These are phyloP conservation scores for Tryphoninae sp. DNA, from an alignment of 2,888 invertebrate species.

Conservation along the genomic window DNA sequence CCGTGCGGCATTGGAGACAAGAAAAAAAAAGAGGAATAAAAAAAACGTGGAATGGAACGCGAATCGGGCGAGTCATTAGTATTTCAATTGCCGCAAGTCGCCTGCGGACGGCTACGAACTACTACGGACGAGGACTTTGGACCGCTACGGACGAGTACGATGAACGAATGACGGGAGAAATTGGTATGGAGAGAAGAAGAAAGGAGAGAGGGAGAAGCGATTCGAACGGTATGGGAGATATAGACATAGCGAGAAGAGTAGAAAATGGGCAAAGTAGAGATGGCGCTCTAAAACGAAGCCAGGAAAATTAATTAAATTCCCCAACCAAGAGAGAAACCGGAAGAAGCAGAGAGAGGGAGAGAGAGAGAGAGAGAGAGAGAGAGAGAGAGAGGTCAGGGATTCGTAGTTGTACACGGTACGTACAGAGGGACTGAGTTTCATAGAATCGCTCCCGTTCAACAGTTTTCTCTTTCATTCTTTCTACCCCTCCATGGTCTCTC, in stretches of 20 bases:
- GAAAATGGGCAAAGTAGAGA: constrained; percentile 53
- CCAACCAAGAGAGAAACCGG: constrained; percentile 33
- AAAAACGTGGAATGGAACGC: constrained; percentile 17
- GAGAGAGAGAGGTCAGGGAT: constrained; percentile 7
- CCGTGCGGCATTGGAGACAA: constrained; percentile 55
- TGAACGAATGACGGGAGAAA: constrained; percentile 36
- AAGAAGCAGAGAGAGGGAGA: not conserved
- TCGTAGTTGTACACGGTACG: constrained; percentile 18
- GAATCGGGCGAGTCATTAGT: constrained; percentile 58
- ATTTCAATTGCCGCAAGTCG: constrained; percentile 58
- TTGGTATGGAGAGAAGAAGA: constrained; percentile 46
- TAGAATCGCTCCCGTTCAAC: constrained; percentile 5
- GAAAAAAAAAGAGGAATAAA: constrained; percentile 45
- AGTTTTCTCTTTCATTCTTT: not conserved
- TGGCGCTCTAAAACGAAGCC: constrained; percentile 59
- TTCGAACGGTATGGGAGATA: constrained; percentile 51
- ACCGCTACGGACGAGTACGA: not conserved
- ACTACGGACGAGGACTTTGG: constrained; percentile 9
- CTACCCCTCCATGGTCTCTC: not conserved
- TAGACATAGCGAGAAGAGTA: constrained; percentile 1
- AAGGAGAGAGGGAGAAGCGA: not conserved
- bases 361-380: constrained; percentile 5
- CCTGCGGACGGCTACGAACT: constrained; percentile 6
- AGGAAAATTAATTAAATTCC: constrained; percentile 73
- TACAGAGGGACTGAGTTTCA: constrained; percentile 18